Evolutionary conservation across 2,888 invertebrate species (phyloP).

Genomic region (Fragum fragum): DNA sequence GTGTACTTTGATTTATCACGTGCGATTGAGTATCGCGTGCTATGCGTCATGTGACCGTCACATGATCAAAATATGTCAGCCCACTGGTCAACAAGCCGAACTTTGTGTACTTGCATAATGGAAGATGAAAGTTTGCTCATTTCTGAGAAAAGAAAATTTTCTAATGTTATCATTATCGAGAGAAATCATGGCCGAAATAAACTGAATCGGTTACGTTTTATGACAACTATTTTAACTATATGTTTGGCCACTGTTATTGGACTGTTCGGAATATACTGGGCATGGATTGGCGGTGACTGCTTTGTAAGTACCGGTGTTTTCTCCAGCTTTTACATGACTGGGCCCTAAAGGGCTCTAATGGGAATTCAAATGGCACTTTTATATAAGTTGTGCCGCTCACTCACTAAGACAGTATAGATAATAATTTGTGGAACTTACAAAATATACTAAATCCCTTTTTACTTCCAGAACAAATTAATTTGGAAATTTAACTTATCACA

Average conservation of each 20-base stretch:
- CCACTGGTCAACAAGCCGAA: background rate
- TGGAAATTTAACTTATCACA: no score
- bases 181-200: background rate
- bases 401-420: no score
- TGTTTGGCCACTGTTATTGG: constrained; percentile 36
- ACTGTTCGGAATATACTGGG: constrained; percentile 25
- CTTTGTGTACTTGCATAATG: background rate
- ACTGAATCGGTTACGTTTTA: constrained; percentile 6
- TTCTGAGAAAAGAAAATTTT: background rate
- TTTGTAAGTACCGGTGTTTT: constrained; percentile 16
- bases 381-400: no score
- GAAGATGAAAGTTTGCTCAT: constrained; percentile 1
- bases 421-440: no score
- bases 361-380: no score
- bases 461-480: no score
- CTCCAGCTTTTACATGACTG: no score
- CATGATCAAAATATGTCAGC: constrained; percentile 54
- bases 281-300: constrained; percentile 9
- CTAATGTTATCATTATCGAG: background rate
- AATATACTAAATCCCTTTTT: no score
- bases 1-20: no score
- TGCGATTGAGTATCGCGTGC: no score
- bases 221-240: constrained; percentile 45
- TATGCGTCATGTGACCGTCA: constrained; percentile 34
- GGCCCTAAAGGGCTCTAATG: no score